Evolutionary conservation across 2,888 invertebrate genomes (phyloP).

Genomic region (Thyatira batis): DNA sequence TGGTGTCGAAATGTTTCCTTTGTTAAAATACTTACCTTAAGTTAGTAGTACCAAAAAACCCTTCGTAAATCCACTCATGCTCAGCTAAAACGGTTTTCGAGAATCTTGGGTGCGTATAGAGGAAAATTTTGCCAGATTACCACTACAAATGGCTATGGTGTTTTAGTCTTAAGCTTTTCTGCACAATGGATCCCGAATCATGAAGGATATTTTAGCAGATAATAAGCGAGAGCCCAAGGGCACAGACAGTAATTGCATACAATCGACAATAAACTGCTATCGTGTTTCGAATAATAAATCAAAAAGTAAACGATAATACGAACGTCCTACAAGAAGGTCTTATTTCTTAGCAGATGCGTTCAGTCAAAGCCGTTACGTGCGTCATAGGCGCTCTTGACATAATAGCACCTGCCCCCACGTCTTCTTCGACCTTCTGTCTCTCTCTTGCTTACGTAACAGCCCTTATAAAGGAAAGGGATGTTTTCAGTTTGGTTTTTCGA

Average conservation of each 20-base stretch:
- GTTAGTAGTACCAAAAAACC: too few relatives aligned
- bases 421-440: conserved; percentile 1
- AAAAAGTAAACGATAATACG: conserved; percentile 20
- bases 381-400: conserved; percentile 55
- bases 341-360: conserved; percentile 39
- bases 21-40: too few relatives aligned
- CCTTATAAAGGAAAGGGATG: neutral
- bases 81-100: too few relatives aligned
- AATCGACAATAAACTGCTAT: neutral
- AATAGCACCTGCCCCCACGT: conserved; percentile 24
- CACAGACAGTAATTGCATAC: neutral
- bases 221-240: neutral
- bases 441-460: conserved; percentile 1
- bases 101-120: too few relatives aligned
- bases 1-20: too few relatives aligned
- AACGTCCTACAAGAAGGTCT: conserved; percentile 24
- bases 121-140: too few relatives aligned
- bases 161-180: too few relatives aligned
- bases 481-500: too few relatives aligned
- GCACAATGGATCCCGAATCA: too few relatives aligned
- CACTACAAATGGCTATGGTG: too few relatives aligned
- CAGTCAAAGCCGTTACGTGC: conserved; percentile 45
- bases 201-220: too few relatives aligned
- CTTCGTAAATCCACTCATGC: too few relatives aligned
- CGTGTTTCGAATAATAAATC: conserved; percentile 8